phyloP scores from a whole-genome alignment of 30 jellyfish, hydroid and myxozoan genomes.

The Pelagia noctiluca region DNA sequence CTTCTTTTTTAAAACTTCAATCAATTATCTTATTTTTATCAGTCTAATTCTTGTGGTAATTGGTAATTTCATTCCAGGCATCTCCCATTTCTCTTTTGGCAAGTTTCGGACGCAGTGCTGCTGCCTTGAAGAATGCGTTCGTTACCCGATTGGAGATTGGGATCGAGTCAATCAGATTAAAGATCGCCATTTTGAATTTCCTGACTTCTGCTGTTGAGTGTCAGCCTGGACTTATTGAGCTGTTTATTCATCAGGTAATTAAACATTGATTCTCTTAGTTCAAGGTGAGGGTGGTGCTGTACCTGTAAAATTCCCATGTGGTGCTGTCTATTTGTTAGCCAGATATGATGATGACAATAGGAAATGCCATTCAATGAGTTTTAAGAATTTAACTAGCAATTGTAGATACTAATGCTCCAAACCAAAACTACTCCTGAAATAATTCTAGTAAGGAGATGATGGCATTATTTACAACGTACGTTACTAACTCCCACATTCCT shows the following conservation, averaged over 20 bases:
- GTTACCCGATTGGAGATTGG: constrained; percentile 64
- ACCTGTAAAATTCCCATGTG: not conserved
- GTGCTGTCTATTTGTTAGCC: not conserved
- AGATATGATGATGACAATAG: not conserved
- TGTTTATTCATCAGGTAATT: constrained; percentile 53
- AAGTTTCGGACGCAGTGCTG: constrained; percentile 68
- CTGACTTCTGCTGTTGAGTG: constrained; percentile 80
- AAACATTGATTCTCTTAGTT: not conserved
- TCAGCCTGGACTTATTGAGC: constrained; percentile 94
- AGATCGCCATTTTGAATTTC: constrained; percentile 88
- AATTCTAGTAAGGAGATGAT: too few relatives aligned
- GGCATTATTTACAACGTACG: too few relatives aligned
- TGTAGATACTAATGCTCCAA: too few relatives aligned
- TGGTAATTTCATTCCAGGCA: too few relatives aligned
- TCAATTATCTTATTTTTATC: not conserved
- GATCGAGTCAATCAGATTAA: constrained; percentile 82
- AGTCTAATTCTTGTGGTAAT: too few relatives aligned
- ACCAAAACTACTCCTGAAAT: too few relatives aligned
- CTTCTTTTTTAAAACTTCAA: too few relatives aligned
- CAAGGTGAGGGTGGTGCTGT: not conserved
- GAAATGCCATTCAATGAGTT: not conserved
- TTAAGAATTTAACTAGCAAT: not conserved
- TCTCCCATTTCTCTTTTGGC: constrained; percentile 66
- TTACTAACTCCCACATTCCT: too few relatives aligned
- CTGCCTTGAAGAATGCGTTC: constrained; percentile 66